Evolutionary conservation across 1,140 invertebrate genomes (phyloP).

Genomic region (Cherax destructor): DNA sequence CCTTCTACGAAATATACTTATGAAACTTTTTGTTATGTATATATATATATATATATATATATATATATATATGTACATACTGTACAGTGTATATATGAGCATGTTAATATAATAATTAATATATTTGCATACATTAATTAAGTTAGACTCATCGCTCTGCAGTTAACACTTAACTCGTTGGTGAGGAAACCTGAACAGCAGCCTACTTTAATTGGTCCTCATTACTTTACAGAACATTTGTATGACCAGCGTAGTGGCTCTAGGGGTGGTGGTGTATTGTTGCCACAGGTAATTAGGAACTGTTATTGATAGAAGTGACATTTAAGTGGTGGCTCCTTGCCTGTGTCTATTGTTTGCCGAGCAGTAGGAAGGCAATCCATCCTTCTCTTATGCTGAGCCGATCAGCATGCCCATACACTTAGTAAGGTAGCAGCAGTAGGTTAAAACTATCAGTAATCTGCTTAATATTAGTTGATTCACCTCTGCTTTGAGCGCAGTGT

Average conservation of each 20-base stretch:
- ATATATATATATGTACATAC: not conserved
- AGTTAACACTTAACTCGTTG: not conserved
- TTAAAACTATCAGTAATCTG: slow-evolving; percentile 1
- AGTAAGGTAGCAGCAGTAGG: slow-evolving; percentile 9
- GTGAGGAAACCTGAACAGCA: not conserved
- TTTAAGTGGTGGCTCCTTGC: not conserved
- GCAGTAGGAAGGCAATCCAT: slow-evolving; percentile 1
- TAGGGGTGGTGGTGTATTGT: not conserved
- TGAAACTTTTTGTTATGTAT: slow-evolving; percentile 7
- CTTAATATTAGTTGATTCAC: slow-evolving; percentile 1
- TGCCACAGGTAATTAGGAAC: slow-evolving; percentile 32
- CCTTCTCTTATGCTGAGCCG: slow-evolving; percentile 11
- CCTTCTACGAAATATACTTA: too few species aligned
- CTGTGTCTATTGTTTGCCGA: slow-evolving; percentile 5
- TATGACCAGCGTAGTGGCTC: slow-evolving; percentile 34
- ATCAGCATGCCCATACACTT: slow-evolving; percentile 5
- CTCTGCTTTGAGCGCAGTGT: slow-evolving; percentile 5
- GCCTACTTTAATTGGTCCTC: slow-evolving; percentile 8
- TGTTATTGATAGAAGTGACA: slow-evolving; percentile 26
- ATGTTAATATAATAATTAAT: not conserved
- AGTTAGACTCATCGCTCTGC: not conserved
- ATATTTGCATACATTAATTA: not conserved
- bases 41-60: slow-evolving; percentile 22
- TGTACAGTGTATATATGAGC: slow-evolving; percentile 9
- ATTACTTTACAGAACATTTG: slow-evolving; percentile 43